Conservation (phyloP, 1,140 invertebrate species). For the Penaeus japonicus region DNA sequence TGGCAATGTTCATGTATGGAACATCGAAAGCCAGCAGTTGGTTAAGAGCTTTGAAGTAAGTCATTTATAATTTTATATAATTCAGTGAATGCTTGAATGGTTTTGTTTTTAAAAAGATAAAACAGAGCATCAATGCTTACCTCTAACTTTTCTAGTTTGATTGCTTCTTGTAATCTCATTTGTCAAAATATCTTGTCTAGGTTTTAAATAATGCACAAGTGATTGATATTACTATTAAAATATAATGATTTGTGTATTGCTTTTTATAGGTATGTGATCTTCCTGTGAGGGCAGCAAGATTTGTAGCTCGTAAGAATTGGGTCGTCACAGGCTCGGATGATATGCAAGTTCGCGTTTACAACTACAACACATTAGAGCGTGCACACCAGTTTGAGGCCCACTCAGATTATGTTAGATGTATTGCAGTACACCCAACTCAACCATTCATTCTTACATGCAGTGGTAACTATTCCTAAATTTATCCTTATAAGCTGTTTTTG, state of each 20-base stretch:
- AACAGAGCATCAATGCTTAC: too few relatives aligned
- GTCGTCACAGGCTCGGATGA: constrained; percentile 97
- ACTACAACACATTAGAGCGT: constrained; percentile 97
- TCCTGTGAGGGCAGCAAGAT: constrained; percentile 93
- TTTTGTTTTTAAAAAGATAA: too few relatives aligned
- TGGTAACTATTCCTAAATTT: constrained; percentile 70
- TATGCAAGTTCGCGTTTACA: constrained; percentile 94
- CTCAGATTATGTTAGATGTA: constrained; percentile 96
- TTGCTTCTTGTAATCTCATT: too few relatives aligned
- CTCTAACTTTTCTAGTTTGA: background rate
- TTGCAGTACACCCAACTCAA: constrained; percentile 96
- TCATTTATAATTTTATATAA: background rate
- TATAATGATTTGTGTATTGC: too few relatives aligned
- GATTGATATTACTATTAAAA: too few relatives aligned
- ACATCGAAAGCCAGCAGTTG: constrained; percentile 91
- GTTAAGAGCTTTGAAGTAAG: constrained; percentile 90
- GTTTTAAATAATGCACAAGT: too few relatives aligned
- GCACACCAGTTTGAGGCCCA: constrained; percentile 97
- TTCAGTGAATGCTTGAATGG: background rate
- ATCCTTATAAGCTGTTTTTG: background rate
- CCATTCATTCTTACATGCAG: constrained; percentile 96
- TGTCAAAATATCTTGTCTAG: too few relatives aligned
- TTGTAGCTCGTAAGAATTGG: constrained; percentile 98
- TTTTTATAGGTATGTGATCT: constrained; percentile 84
- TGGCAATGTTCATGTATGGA: constrained; percentile 99